Percentiles rank a stretch among this genome's conserved stretches.
These are phyloP conservation scores for Dicrurus megarhynchus DNA, from an alignment of 2,113 vertebrate genomes.

Conservation along the genomic window DNA sequence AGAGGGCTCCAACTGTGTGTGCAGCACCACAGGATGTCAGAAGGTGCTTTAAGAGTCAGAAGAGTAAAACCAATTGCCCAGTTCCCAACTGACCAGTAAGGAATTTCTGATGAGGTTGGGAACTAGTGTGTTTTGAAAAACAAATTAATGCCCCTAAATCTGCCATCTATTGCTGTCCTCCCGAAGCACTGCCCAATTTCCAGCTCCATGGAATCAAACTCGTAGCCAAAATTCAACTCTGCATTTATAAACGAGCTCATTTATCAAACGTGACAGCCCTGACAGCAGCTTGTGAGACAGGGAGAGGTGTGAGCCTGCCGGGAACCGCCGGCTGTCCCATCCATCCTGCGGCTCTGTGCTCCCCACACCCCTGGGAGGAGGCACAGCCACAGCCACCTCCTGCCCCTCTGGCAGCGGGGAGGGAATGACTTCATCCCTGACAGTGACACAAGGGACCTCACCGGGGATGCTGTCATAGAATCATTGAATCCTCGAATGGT, in stretches of 20 bases:
- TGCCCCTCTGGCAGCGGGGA: background rate
- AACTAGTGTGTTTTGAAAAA: background rate
- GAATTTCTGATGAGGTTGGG: background rate
- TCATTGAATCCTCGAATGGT: fast-evolving
- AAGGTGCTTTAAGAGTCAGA: background rate
- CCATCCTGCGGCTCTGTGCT: background rate
- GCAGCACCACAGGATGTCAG: background rate
- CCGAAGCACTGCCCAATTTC: background rate
- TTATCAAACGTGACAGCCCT: background rate
- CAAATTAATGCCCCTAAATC: background rate
- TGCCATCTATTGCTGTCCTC: background rate
- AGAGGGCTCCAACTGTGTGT: background rate
- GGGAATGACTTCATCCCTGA: background rate
- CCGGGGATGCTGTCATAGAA: fast-evolving
- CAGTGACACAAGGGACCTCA: fast-evolving
- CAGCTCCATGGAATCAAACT: background rate
- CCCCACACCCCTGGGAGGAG: background rate
- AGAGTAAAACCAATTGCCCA: background rate
- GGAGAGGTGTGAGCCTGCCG: background rate
- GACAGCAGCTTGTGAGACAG: background rate
- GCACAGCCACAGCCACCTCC: background rate
- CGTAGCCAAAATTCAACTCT: background rate
- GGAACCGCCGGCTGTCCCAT: background rate
- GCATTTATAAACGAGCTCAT: background rate
- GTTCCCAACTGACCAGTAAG: background rate